These are phyloP conservation scores for Tursiops truncatus DNA, from an alignment of 2,113 vertebrate species.

Conservation along the genomic window DNA sequence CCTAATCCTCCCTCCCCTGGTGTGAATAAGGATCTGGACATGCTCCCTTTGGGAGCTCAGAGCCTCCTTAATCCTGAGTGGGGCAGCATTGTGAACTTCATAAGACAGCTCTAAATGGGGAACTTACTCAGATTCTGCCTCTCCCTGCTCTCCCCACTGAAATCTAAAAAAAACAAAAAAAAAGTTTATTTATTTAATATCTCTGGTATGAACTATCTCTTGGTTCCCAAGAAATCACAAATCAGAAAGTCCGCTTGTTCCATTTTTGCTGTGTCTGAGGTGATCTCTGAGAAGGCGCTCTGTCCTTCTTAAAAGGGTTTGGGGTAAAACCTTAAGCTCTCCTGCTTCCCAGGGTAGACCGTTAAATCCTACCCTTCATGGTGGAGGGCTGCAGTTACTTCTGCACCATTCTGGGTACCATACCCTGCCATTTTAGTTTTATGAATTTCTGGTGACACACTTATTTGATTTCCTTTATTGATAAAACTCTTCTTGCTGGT, in stretches of 20 bases:
- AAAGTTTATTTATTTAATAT: background rate
- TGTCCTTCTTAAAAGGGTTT: background rate
- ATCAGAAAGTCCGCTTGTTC: background rate
- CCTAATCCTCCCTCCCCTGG: too few species aligned
- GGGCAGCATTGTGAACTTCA: background rate
- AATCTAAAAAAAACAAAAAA: background rate
- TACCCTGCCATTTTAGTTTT: background rate
- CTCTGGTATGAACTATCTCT: background rate
- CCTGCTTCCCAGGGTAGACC: background rate
- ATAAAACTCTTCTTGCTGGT: background rate
- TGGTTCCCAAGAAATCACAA: background rate
- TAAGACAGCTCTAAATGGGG: too few species aligned
- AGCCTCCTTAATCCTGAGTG: background rate
- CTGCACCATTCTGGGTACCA: background rate
- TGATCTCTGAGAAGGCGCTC: background rate
- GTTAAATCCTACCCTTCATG: background rate
- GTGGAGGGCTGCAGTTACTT: background rate
- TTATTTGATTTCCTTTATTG: background rate
- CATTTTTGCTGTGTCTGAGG: background rate
- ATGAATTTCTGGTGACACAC: background rate
- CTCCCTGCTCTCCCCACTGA: background rate
- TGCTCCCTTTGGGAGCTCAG: background rate
- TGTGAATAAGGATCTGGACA: background rate
- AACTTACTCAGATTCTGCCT: background rate
- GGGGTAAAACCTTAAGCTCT: background rate